phyloP scores from a whole-genome alignment of 53 echinoderm and acorn worm species.

The Holothuria leucospilota region DNA sequence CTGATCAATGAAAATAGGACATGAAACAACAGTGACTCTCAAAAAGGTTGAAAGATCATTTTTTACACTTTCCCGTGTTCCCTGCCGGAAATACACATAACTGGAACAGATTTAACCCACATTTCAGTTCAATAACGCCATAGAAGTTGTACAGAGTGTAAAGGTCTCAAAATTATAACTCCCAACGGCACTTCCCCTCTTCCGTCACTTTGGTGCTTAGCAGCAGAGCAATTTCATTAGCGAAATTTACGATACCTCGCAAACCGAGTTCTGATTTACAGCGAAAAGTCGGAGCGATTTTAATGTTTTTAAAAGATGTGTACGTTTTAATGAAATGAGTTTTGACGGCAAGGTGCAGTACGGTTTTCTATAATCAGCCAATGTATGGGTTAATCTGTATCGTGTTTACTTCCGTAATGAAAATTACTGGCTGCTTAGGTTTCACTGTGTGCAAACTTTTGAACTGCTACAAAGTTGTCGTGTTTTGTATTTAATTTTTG shows the following conservation, averaged over 20 bases:
- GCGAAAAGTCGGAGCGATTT: conserved; percentile 41
- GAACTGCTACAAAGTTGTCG: neutral
- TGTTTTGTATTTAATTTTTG: too few species aligned
- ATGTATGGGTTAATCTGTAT: conserved; percentile 23
- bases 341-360: conserved; percentile 39
- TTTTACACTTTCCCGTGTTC: too few species aligned
- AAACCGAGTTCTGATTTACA: conserved; percentile 37
- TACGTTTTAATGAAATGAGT: conserved; percentile 51
- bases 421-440: conserved; percentile 27
- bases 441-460: neutral
- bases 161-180: neutral
- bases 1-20: too few species aligned
- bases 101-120: too few species aligned
- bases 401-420: conserved; percentile 28
- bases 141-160: neutral
- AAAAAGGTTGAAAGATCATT: too few species aligned
- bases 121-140: too few species aligned
- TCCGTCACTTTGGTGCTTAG: conserved; percentile 42
- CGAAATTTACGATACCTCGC: conserved; percentile 44
- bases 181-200: neutral
- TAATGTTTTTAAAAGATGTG: conserved; percentile 49
- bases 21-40: too few species aligned
- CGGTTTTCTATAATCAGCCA: conserved; percentile 35
- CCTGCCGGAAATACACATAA: too few species aligned
- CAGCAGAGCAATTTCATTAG: conserved; percentile 50